These are phyloP conservation scores for Brachylomia viminalis DNA, from an alignment of 2,888 invertebrate genomes.

Conservation along the genomic window DNA sequence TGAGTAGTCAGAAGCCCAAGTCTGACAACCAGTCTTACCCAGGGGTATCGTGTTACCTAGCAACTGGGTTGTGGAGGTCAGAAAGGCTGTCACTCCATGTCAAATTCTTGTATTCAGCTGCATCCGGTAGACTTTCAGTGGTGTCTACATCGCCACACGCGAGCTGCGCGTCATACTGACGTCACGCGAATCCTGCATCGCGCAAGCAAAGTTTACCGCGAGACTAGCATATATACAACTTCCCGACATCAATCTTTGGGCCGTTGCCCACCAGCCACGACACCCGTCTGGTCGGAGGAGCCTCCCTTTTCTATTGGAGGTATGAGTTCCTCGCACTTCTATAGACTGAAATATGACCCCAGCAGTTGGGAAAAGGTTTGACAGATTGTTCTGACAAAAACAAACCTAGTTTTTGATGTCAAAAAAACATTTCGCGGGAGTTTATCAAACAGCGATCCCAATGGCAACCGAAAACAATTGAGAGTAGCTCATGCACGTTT, in stretches of 20 bases:
- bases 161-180: too few relatives aligned
- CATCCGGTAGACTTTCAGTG: too few relatives aligned
- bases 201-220: too few relatives aligned
- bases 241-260: too few relatives aligned
- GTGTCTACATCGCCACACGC: too few relatives aligned
- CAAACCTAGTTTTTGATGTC: background rate
- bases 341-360: background rate
- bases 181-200: too few relatives aligned
- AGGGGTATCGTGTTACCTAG: background rate
- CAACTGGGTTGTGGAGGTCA: background rate
- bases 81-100: background rate
- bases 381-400: background rate
- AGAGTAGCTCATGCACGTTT: constrained; percentile 62
- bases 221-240: too few relatives aligned
- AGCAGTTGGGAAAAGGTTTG: background rate
- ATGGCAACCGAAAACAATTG: constrained; percentile 67
- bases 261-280: too few relatives aligned
- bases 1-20: background rate
- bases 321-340: too few relatives aligned
- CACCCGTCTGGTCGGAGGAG: too few relatives aligned
- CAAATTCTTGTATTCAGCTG: background rate
- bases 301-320: too few relatives aligned
- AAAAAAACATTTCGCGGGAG: constrained; percentile 28
- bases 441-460: constrained; percentile 66
- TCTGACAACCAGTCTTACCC: background rate